Percentiles rank a stretch among this genome's conserved stretches.
These are phyloP conservation scores for Ephestia elutella DNA, from an alignment of 1,140 invertebrate genomes.

Conservation along the genomic window DNA sequence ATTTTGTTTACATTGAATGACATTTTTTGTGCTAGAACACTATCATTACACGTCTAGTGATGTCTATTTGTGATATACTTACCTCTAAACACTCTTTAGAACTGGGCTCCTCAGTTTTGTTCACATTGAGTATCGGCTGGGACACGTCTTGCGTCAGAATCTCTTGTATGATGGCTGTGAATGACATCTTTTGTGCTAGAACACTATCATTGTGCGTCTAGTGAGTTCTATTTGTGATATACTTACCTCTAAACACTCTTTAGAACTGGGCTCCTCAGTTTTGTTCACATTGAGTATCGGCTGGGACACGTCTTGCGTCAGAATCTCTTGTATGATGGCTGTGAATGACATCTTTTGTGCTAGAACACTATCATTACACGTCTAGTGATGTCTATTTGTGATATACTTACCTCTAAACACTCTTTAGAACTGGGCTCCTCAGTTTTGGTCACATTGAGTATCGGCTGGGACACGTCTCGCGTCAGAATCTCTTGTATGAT, in stretches of 20 bases:
- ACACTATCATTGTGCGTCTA: too few relatives aligned
- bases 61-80: too few relatives aligned
- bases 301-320: slow-evolving; percentile 82
- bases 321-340: slow-evolving; percentile 80
- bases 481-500: slow-evolving; percentile 82
- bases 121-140: slow-evolving; percentile 85
- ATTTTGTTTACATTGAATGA: slow-evolving; percentile 81
- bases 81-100: slow-evolving; percentile 84
- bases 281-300: slow-evolving; percentile 83
- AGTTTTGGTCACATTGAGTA: slow-evolving; percentile 79
- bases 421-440: slow-evolving; percentile 79
- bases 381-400: too few relatives aligned
- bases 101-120: slow-evolving; percentile 73
- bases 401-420: slow-evolving; percentile 83
- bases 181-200: slow-evolving; percentile 81
- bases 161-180: slow-evolving; percentile 82
- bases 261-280: slow-evolving; percentile 74
- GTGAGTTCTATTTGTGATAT: too few relatives aligned
- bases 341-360: slow-evolving; percentile 83
- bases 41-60: too few relatives aligned
- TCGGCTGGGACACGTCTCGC: slow-evolving; percentile 85
- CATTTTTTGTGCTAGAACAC: too few relatives aligned
- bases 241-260: slow-evolving; percentile 84
- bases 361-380: too few relatives aligned
- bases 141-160: slow-evolving; percentile 82